These are phyloP conservation scores for Leucophenga maculata DNA, from an alignment of 2,888 invertebrate genomes.

Conservation along the genomic window DNA sequence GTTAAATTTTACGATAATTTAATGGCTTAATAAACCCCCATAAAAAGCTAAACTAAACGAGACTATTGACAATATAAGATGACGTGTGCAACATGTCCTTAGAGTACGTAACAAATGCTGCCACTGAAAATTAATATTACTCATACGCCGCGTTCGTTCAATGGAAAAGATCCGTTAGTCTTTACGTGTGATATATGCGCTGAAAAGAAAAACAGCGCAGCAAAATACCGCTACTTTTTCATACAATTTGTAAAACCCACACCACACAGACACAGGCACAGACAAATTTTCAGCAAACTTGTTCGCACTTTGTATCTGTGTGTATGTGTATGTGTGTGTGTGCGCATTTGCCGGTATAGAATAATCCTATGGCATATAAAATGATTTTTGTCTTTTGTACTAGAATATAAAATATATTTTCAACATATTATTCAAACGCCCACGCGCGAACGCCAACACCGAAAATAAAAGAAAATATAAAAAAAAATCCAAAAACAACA, in stretches of 20 bases:
- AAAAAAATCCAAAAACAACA: constrained; percentile 8
- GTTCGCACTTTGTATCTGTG: not conserved
- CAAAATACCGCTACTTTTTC: no score
- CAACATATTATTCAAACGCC: constrained; percentile 52
- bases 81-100: not conserved
- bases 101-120: constrained; percentile 5
- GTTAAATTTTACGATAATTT: no score
- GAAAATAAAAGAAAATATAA: constrained; percentile 28
- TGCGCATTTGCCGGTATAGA: not conserved
- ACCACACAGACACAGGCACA: not conserved
- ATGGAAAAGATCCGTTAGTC: not conserved
- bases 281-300: not conserved
- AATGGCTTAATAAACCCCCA: no score
- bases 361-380: constrained; percentile 1
- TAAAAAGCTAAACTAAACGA: no score
- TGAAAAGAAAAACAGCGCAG: no score
- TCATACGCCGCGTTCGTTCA: constrained; percentile 7
- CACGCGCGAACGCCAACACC: constrained; percentile 38
- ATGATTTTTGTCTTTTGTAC: constrained; percentile 19
- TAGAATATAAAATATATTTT: constrained; percentile 21
- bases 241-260: no score
- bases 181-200: not conserved
- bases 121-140: constrained; percentile 2
- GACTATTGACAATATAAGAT: no score
- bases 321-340: not conserved